Conservation (phyloP, 2,888 invertebrate species). For the Cephus rjabovi region DNA sequence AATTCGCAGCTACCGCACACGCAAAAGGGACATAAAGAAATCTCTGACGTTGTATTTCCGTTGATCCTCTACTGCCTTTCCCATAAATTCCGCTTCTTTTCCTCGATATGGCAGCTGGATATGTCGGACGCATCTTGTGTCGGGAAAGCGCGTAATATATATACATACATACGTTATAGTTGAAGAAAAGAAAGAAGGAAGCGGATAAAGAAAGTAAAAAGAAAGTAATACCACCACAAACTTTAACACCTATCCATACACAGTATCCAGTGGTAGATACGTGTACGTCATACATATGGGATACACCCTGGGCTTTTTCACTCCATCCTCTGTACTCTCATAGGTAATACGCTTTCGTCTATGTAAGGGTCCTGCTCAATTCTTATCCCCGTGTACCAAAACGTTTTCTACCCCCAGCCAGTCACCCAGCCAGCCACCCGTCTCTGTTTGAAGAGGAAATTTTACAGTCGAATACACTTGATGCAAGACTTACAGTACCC, state of each 20-base stretch:
- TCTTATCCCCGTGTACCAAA: slow-evolving; percentile 31
- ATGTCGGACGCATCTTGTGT: not conserved
- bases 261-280: slow-evolving; percentile 45
- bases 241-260: slow-evolving; percentile 51
- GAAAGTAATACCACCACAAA: not conserved
- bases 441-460: slow-evolving; percentile 62
- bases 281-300: slow-evolving; percentile 33
- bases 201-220: not conserved
- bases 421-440: slow-evolving; percentile 44
- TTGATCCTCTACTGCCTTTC: not conserved
- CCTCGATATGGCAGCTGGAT: not conserved
- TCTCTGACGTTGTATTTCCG: not conserved
- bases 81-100: slow-evolving; percentile 4
- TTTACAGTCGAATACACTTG: slow-evolving; percentile 63
- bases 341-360: slow-evolving; percentile 2
- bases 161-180: not conserved
- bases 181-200: not conserved
- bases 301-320: slow-evolving; percentile 4
- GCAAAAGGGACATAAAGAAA: too few relatives aligned
- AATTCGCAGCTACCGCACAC: not conserved
- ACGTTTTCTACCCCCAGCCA: slow-evolving; percentile 38
- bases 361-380: too few relatives aligned
- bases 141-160: too few relatives aligned
- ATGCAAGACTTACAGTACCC: slow-evolving; percentile 51
- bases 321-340: slow-evolving; percentile 6